Conservation (phyloP, 1,140 invertebrate genomes). For the Aphidius gifuensis region DNA sequence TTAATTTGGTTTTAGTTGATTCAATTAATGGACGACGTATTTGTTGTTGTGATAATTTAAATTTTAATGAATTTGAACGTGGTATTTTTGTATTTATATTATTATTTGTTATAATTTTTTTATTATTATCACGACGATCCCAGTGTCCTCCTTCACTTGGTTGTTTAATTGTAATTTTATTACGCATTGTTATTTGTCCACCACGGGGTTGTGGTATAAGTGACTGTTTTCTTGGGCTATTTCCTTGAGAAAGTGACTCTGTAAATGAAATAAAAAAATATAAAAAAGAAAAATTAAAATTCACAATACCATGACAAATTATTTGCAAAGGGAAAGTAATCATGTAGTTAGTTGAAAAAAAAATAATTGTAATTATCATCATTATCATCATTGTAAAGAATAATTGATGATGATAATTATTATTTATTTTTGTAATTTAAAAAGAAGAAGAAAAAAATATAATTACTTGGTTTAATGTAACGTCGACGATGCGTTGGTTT, state of each 20-base stretch:
- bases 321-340: no score
- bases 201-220: slow-evolving; percentile 45
- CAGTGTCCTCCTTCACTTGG: slow-evolving; percentile 21
- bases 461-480: slow-evolving; percentile 21
- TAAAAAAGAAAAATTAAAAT: slow-evolving; percentile 15
- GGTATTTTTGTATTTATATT: neutral
- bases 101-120: neutral
- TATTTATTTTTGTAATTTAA: neutral
- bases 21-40: slow-evolving; percentile 5
- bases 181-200: slow-evolving; percentile 37
- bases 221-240: slow-evolving; percentile 45
- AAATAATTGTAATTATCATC: no score
- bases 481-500: neutral
- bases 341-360: no score
- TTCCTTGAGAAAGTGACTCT: slow-evolving; percentile 49
- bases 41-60: neutral
- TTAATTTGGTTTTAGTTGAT: neutral
- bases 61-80: slow-evolving; percentile 18
- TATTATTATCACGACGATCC: slow-evolving; percentile 18
- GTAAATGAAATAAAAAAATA: slow-evolving; percentile 19
- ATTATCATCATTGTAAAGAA: no score
- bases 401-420: slow-evolving; percentile 2
- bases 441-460: slow-evolving; percentile 12
- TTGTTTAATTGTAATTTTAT: slow-evolving; percentile 41
- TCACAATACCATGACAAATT: slow-evolving; percentile 7